Evolutionary conservation across 2,797 vertebrate genomes (phyloP), one percentile per base, ranked within the genome.

Genomic region (Pygocentrus nattereri): DNA sequence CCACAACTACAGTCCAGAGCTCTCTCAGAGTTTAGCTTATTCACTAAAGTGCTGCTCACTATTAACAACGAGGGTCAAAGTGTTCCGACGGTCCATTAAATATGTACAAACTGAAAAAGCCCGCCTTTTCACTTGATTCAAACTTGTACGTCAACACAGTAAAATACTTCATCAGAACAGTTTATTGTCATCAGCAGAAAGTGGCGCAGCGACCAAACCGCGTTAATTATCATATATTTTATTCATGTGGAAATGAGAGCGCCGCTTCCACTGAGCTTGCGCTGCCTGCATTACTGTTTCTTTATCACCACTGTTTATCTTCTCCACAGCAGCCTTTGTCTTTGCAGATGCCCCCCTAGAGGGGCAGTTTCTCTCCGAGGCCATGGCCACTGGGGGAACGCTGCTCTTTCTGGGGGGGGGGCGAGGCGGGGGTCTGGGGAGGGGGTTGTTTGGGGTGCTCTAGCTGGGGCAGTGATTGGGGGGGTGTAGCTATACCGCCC

Each of bases 291-390:
- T 30, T 61, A 61, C 59, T 31, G 50, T 50, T 93, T 97, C 97
- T 98, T 97, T 95, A 96, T 96, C 96, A 90, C 93, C 94, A 94
- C 95, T 96, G 96, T 96, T 98, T 97, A 97, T 95, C 93, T 89
- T 95, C 93, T 96, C 96, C 94, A 95, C 93, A 96, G 96, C 94
- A 92, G 93, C 91, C 96, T 98, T 98, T 99, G 97, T 98, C 93
- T 96, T 95, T 93, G 94, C 95, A 96, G 96, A 97, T 97, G 96
- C 93, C 95, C 95, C 95, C 96, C n/a, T n/a, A n/a, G 96, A 96
- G 96, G 96, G 95, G 95, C 95, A 95, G 95, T 95, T 95, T 96
- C 95, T 96, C 92, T 94, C 94, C 93, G 93, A 94, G 95, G 96
- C 95, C 95, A 93, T 93, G 95, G 94, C 92, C 94, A 93, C 92